phyloP scores from a whole-genome alignment of 2,888 invertebrate species.

The Campoplex nolae region DNA sequence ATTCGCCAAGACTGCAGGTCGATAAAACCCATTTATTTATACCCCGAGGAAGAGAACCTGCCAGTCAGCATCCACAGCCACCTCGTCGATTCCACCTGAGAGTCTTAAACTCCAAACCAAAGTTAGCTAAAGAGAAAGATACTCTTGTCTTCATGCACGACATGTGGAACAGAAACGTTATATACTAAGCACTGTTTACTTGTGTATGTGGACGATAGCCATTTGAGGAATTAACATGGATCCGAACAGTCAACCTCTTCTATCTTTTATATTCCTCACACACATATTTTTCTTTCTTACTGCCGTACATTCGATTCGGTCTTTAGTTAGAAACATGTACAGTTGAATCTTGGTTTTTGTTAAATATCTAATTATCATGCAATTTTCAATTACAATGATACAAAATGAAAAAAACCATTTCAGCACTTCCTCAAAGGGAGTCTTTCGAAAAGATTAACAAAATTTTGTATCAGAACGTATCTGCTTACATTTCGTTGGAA shows the following conservation, averaged over 20 bases:
- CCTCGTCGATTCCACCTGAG: slow-evolving; percentile 51
- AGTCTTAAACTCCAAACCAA: slow-evolving; percentile 31
- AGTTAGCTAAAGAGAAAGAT: background rate
- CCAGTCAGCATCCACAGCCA: slow-evolving; percentile 64
- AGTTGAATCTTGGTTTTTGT: background rate
- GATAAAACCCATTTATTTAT: slow-evolving; percentile 70
- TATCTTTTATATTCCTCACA: background rate
- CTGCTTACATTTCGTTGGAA: background rate
- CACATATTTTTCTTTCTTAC: slow-evolving; percentile 32
- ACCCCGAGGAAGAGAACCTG: slow-evolving; percentile 66
- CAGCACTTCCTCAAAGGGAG: background rate
- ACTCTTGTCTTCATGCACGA: slow-evolving; percentile 25
- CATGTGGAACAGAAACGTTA: slow-evolving; percentile 16
- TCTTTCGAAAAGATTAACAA: background rate
- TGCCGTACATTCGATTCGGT: background rate
- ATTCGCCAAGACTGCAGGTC: slow-evolving; percentile 39
- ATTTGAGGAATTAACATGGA: slow-evolving; percentile 66
- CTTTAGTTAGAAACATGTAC: background rate
- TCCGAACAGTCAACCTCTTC: slow-evolving; percentile 23
- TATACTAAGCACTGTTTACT: background rate
- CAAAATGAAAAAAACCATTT: background rate
- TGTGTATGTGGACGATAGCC: slow-evolving; percentile 32
- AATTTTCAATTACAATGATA: background rate
- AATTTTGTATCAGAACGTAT: background rate
- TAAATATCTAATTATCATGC: too few species aligned